Conservation (phyloP, 2,888 invertebrate species). For the Ophonus ardosiacus region DNA sequence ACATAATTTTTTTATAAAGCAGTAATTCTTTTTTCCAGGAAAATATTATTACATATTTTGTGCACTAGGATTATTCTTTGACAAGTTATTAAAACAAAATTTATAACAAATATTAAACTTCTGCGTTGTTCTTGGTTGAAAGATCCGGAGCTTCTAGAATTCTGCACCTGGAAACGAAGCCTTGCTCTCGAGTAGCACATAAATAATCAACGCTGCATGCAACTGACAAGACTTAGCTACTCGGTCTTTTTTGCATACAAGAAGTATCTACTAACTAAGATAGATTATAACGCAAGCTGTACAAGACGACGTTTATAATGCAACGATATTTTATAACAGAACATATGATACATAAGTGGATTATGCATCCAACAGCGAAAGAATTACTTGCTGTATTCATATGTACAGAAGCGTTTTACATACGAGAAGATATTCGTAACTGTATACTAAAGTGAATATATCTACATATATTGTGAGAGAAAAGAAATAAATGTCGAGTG, state of each 20-base stretch:
- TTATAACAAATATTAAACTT: neutral
- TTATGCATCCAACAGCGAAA: neutral
- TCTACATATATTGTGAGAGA: neutral
- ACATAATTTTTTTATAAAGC: too few species aligned
- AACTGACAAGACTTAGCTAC: constrained; percentile 20
- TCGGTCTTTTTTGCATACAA: constrained; percentile 23
- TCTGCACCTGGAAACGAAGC: constrained; percentile 2
- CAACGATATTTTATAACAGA: neutral
- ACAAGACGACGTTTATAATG: constrained; percentile 28
- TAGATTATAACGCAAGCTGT: constrained; percentile 21
- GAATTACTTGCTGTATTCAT: neutral
- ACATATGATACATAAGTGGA: neutral
- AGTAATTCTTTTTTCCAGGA: too few species aligned
- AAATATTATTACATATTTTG: too few species aligned
- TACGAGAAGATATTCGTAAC: neutral
- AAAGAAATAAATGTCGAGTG: neutral
- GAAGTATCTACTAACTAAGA: constrained; percentile 30
- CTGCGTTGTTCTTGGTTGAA: neutral
- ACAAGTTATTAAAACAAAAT: neutral
- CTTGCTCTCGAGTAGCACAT: constrained; percentile 4
- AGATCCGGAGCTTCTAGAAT: neutral
- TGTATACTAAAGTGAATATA: neutral
- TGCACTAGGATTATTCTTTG: neutral
- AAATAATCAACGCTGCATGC: constrained; percentile 30
- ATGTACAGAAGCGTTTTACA: neutral